Evolutionary conservation across 2,888 invertebrate species (phyloP), one percentile per base, ranked within the genome.

Genomic region (Hipparchia sbordonii): DNA sequence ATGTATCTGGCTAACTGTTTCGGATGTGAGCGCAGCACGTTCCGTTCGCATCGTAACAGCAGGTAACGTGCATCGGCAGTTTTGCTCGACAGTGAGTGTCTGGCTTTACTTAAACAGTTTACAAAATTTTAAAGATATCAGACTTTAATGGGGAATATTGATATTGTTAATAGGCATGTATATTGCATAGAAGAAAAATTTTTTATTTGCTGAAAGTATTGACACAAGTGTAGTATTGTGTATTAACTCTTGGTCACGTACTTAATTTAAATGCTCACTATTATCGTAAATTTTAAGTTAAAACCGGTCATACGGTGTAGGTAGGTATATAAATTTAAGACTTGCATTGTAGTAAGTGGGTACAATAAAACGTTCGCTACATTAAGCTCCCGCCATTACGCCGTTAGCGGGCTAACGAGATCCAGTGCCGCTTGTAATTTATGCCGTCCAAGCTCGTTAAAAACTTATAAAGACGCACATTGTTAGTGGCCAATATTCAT

Each of bases 381-480:
- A 69, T 69, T 69, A 69, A 69, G 69, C 69, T 52, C 57, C 69
- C 69, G 69, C 69, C 69, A 69, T 69, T 69, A 69, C 69, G 70
- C 63, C 70, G 70, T 70, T 63, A 63, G 70, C 62, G 63, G 54
- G 46, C 63, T 70, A 70, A 70, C 70, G 70, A 70, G 70, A 70
- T 63, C 69, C 70, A 89, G 90, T 87, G 88, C 87, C 89, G 87
- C 89, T 91, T 92, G 92, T 93, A 93, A 92, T 92, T 93, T 93
- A 92, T 92, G 91, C 92, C 92, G 93, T 88, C 90, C 88, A 89
- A 91, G 92, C 93, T 93, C 93, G 93, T 93, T 93, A 93, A 93
- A 93, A 93, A 93, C 92, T 93, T 93, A 93, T 92, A 93, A 93
- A 93, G 93, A 93, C 92, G 92, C 92, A 92, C 93, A 92, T 93